Base-by-base conservation (phyloP, 2,113 vertebrate species). In the Reinhardtius hippoglossoides region DNA sequence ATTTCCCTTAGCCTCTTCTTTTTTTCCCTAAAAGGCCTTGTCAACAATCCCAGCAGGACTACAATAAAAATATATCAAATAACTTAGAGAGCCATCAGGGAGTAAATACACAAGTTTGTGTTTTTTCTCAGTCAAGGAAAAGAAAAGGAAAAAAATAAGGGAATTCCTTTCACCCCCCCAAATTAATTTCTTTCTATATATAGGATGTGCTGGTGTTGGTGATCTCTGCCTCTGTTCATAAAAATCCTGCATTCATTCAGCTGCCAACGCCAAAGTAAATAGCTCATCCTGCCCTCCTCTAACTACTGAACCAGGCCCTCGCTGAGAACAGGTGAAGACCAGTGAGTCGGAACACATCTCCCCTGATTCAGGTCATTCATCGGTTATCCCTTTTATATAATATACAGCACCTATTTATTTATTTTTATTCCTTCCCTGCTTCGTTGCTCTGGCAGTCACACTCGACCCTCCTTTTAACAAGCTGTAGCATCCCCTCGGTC, bases 381-480 rank as follows among this genome's bases (percentile, higher is more conserved):
- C 14, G 57, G 59, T 74, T 88, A 85, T 62, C 55, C 9, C 44
- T 26, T 64, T 27, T 64, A 80, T 81, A 16, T 61, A 27, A 71
- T 74, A 73, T 74, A 68, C 61, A 55, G 56, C 50, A 31, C 3
- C 2, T 71, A 46, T 81, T 74, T 80, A 65, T 80, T 81, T 76
- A 37, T 77, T 74, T 54, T 55, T 48, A 24, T 37, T 6, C 35
- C 8, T 44, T 10, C 26, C 15, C 57, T 75, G 59, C 74, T n/a
- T 67, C 65, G 46, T 7, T 35, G 66, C 61, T 70, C 46, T 71
- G 60, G 23, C 71, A 80, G 81, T 83, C 86, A 84, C 55, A 82
- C 68, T 87, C 74, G 44, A 71, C 80, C 82, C 78, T 88, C 74
- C 75, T 87, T 86, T 87, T 82, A 82, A 89, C 77, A 20, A 85